Evolutionary conservation across 2,888 invertebrate genomes (phyloP).

Genomic region (Atethmia centrago): DNA sequence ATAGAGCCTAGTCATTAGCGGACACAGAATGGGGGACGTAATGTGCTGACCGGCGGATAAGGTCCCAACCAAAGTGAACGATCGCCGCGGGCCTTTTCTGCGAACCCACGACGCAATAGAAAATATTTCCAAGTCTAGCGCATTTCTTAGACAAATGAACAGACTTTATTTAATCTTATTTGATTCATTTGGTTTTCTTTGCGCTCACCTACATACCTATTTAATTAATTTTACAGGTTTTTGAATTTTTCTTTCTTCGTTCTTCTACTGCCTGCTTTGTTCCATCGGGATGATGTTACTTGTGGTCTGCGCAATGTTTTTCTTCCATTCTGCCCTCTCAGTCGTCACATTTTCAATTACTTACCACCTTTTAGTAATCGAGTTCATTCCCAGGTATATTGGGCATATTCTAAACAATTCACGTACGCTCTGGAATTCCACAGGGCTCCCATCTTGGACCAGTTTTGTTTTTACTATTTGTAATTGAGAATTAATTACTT

Average conservation of each 20-base stretch:
- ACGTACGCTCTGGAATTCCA: background rate
- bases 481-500: conserved; percentile 3
- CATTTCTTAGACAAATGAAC: conserved; percentile 5
- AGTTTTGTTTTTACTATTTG: conserved; percentile 8
- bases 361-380: background rate
- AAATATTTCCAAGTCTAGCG: conserved; percentile 27
- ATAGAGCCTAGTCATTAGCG: conserved; percentile 63
- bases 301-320: background rate
- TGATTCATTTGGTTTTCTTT: background rate
- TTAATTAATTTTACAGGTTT: background rate
- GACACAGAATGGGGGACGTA: conserved; percentile 55
- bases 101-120: conserved; percentile 24
- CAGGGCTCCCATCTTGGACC: background rate
- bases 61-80: conserved; percentile 37
- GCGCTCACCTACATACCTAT: background rate
- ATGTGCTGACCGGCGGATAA: conserved; percentile 52
- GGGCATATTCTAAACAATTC: background rate
- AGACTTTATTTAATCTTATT: conserved; percentile 20
- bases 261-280: background rate
- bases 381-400: background rate
- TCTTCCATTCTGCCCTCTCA: background rate
- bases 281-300: background rate
- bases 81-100: conserved; percentile 41
- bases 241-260: background rate
- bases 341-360: background rate